A percentile compares a stretch with the other conserved stretches of the same genome.
phyloP scores from a whole-genome alignment of 2,888 invertebrate species.

The Rotaria magnacalcarata region DNA sequence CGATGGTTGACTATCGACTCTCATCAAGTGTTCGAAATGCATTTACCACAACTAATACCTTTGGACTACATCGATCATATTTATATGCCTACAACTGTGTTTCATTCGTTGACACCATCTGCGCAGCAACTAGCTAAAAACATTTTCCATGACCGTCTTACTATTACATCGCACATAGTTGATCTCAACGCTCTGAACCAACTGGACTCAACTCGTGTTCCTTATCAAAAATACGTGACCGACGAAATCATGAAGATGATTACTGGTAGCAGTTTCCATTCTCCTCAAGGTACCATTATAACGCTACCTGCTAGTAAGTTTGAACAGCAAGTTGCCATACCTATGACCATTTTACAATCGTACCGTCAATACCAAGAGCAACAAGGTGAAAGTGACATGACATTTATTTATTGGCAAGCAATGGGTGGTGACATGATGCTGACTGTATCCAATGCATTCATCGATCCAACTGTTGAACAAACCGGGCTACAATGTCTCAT shows the following conservation, averaged over 20 bases:
- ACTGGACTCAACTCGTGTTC: no score
- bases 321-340: background rate
- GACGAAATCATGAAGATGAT: no score
- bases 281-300: background rate
- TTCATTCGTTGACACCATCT: background rate
- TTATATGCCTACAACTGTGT: background rate
- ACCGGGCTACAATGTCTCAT: background rate
- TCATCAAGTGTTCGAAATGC: background rate
- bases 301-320: background rate
- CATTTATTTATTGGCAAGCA: background rate
- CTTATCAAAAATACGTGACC: no score
- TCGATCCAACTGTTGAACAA: background rate
- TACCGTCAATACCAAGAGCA: background rate
- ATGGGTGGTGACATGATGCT: conserved; percentile 3
- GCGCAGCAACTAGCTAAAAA: background rate
- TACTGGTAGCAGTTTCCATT: no score
- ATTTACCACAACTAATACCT: background rate
- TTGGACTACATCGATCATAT: background rate
- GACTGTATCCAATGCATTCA: background rate
- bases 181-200: no score
- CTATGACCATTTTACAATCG: conserved; percentile 14
- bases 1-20: background rate
- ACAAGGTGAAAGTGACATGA: background rate
- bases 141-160: background rate
- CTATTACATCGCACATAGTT: no score